Evolutionary conservation across 2,888 invertebrate species (phyloP).

Genomic region (Drosophila mimetica): DNA sequence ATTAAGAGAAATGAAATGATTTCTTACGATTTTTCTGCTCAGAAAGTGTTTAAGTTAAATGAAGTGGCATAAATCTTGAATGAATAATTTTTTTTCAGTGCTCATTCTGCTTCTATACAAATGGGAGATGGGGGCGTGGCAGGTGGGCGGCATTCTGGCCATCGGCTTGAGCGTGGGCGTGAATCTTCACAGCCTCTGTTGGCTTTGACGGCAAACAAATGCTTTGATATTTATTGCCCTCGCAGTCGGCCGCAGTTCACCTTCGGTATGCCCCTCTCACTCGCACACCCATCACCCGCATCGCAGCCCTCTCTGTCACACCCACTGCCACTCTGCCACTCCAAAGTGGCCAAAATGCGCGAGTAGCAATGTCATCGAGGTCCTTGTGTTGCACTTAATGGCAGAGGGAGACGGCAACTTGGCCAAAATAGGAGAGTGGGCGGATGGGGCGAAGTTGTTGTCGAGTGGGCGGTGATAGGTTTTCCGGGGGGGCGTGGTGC

Average conservation of each 20-base stretch:
- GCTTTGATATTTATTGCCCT: slow-evolving; percentile 76
- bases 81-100: not conserved
- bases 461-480: slow-evolving; percentile 16
- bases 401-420: not conserved
- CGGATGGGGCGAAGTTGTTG: not conserved
- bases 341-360: slow-evolving; percentile 41
- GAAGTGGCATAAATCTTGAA: too few species aligned
- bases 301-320: not conserved
- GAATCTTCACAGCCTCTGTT: slow-evolving; percentile 55
- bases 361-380: slow-evolving; percentile 43
- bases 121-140: slow-evolving; percentile 26
- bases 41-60: too few species aligned
- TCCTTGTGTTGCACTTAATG: slow-evolving; percentile 40
- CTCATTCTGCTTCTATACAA: not conserved
- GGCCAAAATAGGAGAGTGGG: not conserved
- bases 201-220: slow-evolving; percentile 74
- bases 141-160: slow-evolving; percentile 34
- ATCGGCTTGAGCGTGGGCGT: slow-evolving; percentile 40
- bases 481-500: slow-evolving; percentile 39
- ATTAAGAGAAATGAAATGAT: too few species aligned
- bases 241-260: slow-evolving; percentile 45
- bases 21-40: too few species aligned
- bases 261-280: slow-evolving; percentile 12
- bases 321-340: not conserved
- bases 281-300: too few species aligned